phyloP scores from a whole-genome alignment of 2,797 vertebrate species.

The Crenuchus spilurus region DNA sequence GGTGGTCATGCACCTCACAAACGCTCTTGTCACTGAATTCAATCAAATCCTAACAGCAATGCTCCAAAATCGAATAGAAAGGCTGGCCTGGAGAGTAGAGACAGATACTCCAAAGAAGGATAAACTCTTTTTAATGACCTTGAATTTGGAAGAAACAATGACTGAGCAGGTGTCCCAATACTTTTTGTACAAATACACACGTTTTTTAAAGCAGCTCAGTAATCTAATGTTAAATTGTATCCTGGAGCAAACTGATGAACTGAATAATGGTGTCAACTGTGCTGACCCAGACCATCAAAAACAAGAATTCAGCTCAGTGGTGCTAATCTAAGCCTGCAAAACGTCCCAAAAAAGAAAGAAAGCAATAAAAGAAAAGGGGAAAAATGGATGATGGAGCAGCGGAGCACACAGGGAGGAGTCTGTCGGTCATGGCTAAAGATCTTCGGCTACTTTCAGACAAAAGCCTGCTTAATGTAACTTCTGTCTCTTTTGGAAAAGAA shows the following conservation, averaged over 20 bases:
- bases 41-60: too few relatives aligned
- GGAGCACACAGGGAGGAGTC: constrained; percentile 43
- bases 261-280: neutral
- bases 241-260: neutral
- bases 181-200: too few relatives aligned
- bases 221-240: neutral
- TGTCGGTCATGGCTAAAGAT: constrained; percentile 33
- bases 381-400: neutral
- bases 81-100: too few relatives aligned
- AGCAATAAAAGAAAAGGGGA: neutral
- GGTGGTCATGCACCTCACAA: too few relatives aligned
- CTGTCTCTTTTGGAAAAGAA: constrained; percentile 48
- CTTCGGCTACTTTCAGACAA: constrained; percentile 44
- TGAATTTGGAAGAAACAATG: too few relatives aligned
- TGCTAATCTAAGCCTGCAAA: neutral
- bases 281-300: neutral
- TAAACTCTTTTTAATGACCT: too few relatives aligned
- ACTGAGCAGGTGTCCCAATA: too few relatives aligned
- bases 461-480: constrained; percentile 57
- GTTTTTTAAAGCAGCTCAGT: neutral
- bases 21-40: too few relatives aligned
- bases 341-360: neutral
- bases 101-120: too few relatives aligned
- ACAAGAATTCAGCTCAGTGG: neutral
- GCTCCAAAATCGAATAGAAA: too few relatives aligned